Conservation (phyloP, 2,797 vertebrate genomes). For the Vultur gryphus region DNA sequence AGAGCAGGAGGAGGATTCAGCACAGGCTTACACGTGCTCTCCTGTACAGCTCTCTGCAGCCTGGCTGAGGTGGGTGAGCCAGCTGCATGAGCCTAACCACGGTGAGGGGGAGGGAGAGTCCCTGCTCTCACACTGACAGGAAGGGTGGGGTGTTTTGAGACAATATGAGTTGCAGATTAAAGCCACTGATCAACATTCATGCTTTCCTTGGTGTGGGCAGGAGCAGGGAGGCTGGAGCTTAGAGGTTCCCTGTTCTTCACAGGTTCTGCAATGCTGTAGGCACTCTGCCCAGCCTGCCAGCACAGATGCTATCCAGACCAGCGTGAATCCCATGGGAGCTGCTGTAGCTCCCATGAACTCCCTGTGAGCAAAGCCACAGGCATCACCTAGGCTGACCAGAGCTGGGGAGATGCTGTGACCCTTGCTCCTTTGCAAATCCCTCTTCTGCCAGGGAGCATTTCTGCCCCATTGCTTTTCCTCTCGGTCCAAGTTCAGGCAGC, state of each 20-base stretch:
- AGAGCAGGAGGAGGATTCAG: background rate
- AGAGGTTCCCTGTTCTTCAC: background rate
- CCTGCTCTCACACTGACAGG: background rate
- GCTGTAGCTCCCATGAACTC: background rate
- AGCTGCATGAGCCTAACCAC: fast-evolving
- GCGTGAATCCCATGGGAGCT: background rate
- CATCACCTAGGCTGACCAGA: background rate
- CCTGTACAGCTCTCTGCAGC: background rate
- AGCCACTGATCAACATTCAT: background rate
- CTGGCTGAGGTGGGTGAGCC: background rate
- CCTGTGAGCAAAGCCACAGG: background rate
- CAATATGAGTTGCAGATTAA: background rate
- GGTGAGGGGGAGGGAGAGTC: background rate
- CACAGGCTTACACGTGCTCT: background rate
- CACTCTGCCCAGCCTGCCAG: background rate
- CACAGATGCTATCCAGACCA: background rate
- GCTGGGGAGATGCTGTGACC: background rate
- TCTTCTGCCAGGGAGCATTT: background rate
- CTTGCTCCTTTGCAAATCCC: background rate
- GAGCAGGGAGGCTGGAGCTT: background rate
- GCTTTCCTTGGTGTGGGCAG: background rate
- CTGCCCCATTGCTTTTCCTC: background rate
- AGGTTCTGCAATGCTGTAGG: background rate
- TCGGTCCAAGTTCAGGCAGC: background rate
- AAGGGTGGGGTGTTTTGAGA: background rate